These are phyloP conservation scores for Pedionomus torquatus DNA, from an alignment of 2,113 vertebrate species.

Conservation along the genomic window DNA sequence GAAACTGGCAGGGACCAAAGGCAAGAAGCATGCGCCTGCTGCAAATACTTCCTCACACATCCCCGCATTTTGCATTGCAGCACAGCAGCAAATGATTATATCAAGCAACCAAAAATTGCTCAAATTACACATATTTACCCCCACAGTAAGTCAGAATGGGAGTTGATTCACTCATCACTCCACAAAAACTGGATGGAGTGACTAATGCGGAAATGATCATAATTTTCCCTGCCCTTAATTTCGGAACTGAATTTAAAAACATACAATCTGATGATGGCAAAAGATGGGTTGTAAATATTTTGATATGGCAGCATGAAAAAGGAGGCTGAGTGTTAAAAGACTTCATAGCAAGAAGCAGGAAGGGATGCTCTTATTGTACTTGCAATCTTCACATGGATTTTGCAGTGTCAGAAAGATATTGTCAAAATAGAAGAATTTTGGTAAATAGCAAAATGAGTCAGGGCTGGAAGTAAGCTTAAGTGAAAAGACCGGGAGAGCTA, in stretches of 20 bases:
- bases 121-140: constrained; percentile 51
- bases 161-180: constrained; percentile 48
- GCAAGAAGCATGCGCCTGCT: neutral
- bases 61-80: neutral
- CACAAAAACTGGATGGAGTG: constrained; percentile 44
- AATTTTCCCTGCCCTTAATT: constrained; percentile 58
- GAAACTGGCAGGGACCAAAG: constrained; percentile 32
- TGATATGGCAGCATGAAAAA: constrained; percentile 6
- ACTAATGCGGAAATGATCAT: constrained; percentile 54
- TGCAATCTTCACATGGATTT: neutral
- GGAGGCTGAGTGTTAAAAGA: constrained; percentile 17
- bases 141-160: constrained; percentile 50
- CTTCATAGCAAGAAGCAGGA: neutral
- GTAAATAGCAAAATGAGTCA: neutral
- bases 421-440: neutral
- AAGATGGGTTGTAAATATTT: constrained; percentile 60
- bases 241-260: constrained; percentile 44
- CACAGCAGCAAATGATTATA: constrained; percentile 19
- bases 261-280: constrained; percentile 29
- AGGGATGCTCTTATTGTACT: neutral
- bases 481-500: neutral
- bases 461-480: neutral
- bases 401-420: neutral
- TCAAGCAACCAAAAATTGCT: constrained; percentile 39
- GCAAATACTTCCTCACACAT: constrained; percentile 11